Evolutionary conservation across 1,140 invertebrate genomes (phyloP).

Genomic region (Platyscapa corneri): DNA sequence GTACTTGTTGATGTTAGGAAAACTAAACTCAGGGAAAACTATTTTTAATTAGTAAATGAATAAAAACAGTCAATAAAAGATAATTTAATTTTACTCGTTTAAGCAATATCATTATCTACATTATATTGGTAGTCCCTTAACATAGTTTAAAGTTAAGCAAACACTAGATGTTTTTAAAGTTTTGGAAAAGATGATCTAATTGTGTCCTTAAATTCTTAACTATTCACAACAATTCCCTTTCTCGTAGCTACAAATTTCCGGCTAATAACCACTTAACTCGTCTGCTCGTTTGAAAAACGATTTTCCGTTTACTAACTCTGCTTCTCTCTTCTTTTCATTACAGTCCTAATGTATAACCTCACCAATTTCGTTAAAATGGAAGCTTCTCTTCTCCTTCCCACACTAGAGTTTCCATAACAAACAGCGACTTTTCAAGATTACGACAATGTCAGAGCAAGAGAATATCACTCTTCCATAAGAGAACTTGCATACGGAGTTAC

Average conservation of each 20-base stretch:
- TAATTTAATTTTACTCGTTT: not conserved
- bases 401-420: slow-evolving; percentile 42
- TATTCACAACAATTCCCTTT: slow-evolving; percentile 37
- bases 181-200: not conserved
- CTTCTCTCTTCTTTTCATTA: slow-evolving; percentile 27
- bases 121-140: no score
- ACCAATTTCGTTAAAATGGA: slow-evolving; percentile 39
- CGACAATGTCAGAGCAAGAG: slow-evolving; percentile 38
- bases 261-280: slow-evolving; percentile 40
- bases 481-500: not conserved
- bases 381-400: not conserved
- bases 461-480: slow-evolving; percentile 32
- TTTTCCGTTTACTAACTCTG: slow-evolving; percentile 28
- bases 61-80: not conserved
- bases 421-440: slow-evolving; percentile 49
- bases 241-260: not conserved
- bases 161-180: not conserved
- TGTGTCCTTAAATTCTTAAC: not conserved
- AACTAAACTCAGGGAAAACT: no score
- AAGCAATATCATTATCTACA: no score
- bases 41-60: not conserved
- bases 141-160: not conserved
- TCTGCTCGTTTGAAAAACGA: slow-evolving; percentile 42
- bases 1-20: no score
- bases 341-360: slow-evolving; percentile 30